phyloP scores from a whole-genome alignment of 1,140 invertebrate species.

The Drosophila baimaii region DNA sequence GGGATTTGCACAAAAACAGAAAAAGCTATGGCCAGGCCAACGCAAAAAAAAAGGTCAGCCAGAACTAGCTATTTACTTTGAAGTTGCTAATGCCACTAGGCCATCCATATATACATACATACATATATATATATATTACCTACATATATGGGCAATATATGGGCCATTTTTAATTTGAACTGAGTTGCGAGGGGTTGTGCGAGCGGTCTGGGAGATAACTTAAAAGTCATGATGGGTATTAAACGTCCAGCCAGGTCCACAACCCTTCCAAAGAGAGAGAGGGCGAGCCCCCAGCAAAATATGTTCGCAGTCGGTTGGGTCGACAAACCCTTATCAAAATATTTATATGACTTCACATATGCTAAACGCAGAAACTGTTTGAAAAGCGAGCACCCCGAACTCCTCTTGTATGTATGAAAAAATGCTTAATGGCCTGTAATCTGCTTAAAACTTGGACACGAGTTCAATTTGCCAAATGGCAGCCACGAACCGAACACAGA shows the following conservation, averaged over 20 bases:
- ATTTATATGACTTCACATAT: conserved; percentile 83
- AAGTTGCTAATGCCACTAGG: conserved; percentile 42
- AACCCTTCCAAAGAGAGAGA: conserved; percentile 53
- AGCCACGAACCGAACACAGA: conserved; percentile 30
- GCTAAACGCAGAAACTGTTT: conserved; percentile 72
- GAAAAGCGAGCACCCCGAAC: conserved; percentile 37
- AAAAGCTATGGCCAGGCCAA: not conserved
- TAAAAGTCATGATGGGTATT: conserved; percentile 83
- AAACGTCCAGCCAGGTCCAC: conserved; percentile 34
- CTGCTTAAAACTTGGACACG: conserved; percentile 82
- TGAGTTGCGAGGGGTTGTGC: conserved; percentile 1
- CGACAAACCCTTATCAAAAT: conserved; percentile 80
- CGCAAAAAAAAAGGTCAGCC: conserved; percentile 55
- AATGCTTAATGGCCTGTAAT: conserved; percentile 83
- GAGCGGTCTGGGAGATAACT: conserved; percentile 62
- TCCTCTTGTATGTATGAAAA: conserved; percentile 58
- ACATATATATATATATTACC: conserved; percentile 7
- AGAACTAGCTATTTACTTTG: conserved; percentile 56
- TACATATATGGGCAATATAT: conserved; percentile 25
- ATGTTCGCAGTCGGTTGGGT: conserved; percentile 66
- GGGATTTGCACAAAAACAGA: conserved; percentile 59
- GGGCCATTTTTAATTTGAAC: conserved; percentile 63
- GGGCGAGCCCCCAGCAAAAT: conserved; percentile 50
- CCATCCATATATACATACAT: conserved; percentile 15
- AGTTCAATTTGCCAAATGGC: conserved; percentile 81